Percentiles rank a stretch among this genome's conserved stretches.
Evolutionary conservation across 2,113 vertebrate genomes (phyloP).

Genomic region (Opisthocomus hoazin): DNA sequence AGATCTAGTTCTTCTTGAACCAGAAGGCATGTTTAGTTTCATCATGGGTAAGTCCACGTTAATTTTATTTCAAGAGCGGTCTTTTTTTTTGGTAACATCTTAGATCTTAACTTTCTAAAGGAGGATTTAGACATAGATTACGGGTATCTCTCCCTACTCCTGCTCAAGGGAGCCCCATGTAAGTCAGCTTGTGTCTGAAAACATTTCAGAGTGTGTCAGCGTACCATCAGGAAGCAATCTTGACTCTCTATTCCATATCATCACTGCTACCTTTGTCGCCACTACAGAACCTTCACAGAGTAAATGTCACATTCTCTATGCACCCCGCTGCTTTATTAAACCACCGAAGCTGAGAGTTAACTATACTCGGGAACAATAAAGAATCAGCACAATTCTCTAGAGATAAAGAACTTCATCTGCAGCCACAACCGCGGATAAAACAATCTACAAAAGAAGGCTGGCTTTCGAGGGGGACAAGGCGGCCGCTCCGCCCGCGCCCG

Average conservation of each 20-base stretch:
- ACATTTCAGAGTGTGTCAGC: background rate
- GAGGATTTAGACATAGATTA: background rate
- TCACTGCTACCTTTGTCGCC: background rate
- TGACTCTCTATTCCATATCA: background rate
- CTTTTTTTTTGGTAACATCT: background rate
- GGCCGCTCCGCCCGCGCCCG: too few relatives aligned
- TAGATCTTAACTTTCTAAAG: background rate
- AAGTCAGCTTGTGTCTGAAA: background rate
- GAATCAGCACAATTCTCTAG: background rate
- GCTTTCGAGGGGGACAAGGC: too few relatives aligned
- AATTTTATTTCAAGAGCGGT: background rate
- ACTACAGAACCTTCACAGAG: background rate
- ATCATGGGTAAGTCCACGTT: background rate
- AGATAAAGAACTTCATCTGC: background rate
- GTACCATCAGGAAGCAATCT: background rate
- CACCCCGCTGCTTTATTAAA: background rate
- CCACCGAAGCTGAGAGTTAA: background rate
- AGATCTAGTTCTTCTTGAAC: background rate
- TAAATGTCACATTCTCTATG: rapidly evolving
- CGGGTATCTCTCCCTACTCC: background rate
- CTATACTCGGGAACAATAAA: too few relatives aligned
- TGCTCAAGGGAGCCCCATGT: background rate
- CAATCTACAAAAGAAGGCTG: background rate
- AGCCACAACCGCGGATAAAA: rapidly evolving
- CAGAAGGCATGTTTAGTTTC: background rate